A percentile compares a stretch with the other conserved stretches of the same genome.
phyloP scores from a whole-genome alignment of 2,888 invertebrate species.

The Leucoma salicis region DNA sequence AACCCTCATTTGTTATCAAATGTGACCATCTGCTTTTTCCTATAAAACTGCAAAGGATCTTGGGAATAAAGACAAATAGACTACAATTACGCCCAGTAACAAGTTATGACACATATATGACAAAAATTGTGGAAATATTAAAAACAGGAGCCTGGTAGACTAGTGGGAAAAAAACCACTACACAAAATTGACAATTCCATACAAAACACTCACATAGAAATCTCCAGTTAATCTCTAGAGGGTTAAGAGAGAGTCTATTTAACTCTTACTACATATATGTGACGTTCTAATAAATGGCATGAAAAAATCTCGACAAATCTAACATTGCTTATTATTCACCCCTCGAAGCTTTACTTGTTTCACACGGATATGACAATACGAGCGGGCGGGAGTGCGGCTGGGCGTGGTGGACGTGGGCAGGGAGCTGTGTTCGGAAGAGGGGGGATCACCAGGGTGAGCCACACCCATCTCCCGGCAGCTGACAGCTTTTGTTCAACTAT shows the following conservation, averaged over 20 bases:
- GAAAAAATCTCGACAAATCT: conserved; percentile 68
- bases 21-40: no score
- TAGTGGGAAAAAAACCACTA: conserved; percentile 36
- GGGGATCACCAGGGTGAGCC: conserved; percentile 35
- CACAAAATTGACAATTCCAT: conserved; percentile 36
- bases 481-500: conserved; percentile 53
- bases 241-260: conserved; percentile 67
- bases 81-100: no score
- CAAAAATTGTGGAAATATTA: no score
- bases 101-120: no score
- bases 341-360: conserved; percentile 58
- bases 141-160: no score
- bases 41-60: no score
- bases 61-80: no score
- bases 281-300: conserved; percentile 51
- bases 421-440: conserved; percentile 26
- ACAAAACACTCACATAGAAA: conserved; percentile 58
- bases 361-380: conserved; percentile 67
- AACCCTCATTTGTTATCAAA: no score
- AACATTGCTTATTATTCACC: conserved; percentile 64
- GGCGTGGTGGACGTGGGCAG: conserved; percentile 55
- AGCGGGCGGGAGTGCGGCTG: conserved; percentile 53
- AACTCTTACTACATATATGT: conserved; percentile 59
- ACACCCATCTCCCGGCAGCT: conserved; percentile 66
- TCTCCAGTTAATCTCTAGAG: conserved; percentile 63